A percentile compares a stretch with the other conserved stretches of the same genome.
These are phyloP conservation scores for Erethizon dorsatum DNA, from an alignment of 2,797 vertebrate genomes.

Conservation along the genomic window DNA sequence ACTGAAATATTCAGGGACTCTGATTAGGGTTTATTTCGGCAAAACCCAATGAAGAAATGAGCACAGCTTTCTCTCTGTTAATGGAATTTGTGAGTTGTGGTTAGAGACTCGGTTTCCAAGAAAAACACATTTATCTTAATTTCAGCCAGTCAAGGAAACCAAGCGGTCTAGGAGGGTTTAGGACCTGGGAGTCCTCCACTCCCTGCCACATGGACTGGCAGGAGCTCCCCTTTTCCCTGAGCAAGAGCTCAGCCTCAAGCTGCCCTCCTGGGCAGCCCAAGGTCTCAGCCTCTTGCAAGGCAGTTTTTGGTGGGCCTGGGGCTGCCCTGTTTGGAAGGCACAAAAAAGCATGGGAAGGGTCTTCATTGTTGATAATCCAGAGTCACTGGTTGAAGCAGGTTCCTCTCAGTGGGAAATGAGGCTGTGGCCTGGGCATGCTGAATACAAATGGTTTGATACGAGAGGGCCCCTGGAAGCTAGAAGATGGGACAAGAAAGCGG, in stretches of 20 bases:
- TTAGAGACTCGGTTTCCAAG: conserved; percentile 62
- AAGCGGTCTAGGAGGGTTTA: not conserved
- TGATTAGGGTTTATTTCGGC: not conserved
- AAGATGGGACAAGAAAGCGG: conserved; percentile 23
- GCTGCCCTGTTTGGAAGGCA: not conserved
- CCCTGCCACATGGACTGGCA: not conserved
- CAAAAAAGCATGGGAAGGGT: not conserved
- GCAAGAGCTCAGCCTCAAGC: not conserved
- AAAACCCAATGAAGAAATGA: not conserved
- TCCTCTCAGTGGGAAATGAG: conserved; percentile 80
- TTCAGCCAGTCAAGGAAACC: conserved; percentile 61
- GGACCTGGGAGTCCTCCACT: not conserved
- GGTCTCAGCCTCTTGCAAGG: not conserved
- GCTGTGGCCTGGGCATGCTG: conserved; percentile 68
- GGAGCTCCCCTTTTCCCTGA: not conserved
- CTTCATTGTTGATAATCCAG: not conserved
- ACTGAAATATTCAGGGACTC: not conserved
- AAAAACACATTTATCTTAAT: conserved; percentile 75
- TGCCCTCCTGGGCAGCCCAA: not conserved
- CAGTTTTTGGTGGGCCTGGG: not conserved
- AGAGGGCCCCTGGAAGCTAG: conserved; percentile 75
- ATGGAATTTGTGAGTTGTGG: not conserved
- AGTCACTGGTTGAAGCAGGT: conserved; percentile 27
- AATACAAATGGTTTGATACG: conserved; percentile 79
- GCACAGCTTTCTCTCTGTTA: not conserved